These are phyloP conservation scores for Sapajus apella DNA, from an alignment of 2,113 vertebrate species.

Conservation along the genomic window DNA sequence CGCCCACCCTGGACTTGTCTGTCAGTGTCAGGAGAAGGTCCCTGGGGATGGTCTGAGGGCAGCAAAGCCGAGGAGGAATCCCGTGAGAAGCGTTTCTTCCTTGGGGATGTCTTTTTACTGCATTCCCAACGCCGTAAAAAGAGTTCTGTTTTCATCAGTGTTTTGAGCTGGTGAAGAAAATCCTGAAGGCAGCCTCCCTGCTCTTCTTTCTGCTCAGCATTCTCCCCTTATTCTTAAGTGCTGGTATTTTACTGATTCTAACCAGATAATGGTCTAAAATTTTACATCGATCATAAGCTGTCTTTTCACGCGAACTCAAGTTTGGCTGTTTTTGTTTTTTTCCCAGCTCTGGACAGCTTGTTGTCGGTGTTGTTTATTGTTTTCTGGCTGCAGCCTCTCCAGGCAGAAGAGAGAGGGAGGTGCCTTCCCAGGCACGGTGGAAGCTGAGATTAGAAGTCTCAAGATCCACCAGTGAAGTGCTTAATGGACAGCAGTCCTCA, in stretches of 20 bases:
- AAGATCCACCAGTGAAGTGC: neutral
- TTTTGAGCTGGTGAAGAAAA: neutral
- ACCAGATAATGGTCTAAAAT: neutral
- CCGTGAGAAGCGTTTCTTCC: rapidly evolving
- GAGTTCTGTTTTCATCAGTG: neutral
- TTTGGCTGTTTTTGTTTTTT: neutral
- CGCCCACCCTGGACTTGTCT: too few species aligned
- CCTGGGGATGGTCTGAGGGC: neutral
- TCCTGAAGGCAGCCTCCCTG: neutral
- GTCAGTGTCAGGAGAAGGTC: neutral
- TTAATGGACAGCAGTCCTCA: neutral
- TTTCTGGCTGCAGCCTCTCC: neutral
- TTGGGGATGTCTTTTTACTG: neutral
- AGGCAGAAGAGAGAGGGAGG: neutral
- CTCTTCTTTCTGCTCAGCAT: neutral
- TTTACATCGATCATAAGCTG: neutral
- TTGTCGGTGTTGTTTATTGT: neutral
- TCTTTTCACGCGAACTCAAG: neutral
- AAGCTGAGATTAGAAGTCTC: neutral
- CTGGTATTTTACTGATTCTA: neutral
- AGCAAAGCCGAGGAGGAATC: rapidly evolving
- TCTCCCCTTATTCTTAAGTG: neutral
- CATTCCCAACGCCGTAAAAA: neutral
- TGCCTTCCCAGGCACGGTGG: neutral
- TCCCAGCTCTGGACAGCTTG: neutral